These are phyloP conservation scores for Phalacrocorax pelagicus DNA, from an alignment of 2,113 vertebrate species.

Conservation along the genomic window DNA sequence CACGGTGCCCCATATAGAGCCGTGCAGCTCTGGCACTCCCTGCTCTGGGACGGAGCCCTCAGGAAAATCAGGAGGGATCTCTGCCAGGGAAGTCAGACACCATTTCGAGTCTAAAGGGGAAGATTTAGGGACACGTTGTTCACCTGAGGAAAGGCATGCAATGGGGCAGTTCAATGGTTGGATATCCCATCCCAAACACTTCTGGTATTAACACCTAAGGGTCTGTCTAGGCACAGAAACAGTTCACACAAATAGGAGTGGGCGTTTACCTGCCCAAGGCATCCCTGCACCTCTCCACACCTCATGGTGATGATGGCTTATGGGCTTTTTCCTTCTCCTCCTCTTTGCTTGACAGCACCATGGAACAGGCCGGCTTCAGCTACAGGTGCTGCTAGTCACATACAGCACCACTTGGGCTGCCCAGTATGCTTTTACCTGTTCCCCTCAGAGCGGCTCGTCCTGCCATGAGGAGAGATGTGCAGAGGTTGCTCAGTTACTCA, in stretches of 20 bases:
- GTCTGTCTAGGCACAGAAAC: neutral
- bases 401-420: neutral
- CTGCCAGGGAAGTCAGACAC: neutral
- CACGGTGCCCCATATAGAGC: fast-evolving
- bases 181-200: neutral
- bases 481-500: neutral
- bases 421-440: neutral
- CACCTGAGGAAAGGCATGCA: neutral
- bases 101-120: neutral
- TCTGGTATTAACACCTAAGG: neutral
- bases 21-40: fast-evolving
- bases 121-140: neutral
- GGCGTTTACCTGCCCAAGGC: neutral
- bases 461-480: fast-evolving
- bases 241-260: neutral
- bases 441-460: fast-evolving
- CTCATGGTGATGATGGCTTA: neutral
- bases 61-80: neutral
- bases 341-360: neutral
- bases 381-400: neutral
- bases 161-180: fast-evolving
- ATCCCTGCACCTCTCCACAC: neutral
- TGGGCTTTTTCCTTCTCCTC: neutral
- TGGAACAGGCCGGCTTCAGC: neutral
- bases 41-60: neutral